Base-by-base conservation (phyloP, 2,113 vertebrate species). In the Sphyrna mokarran region DNA sequence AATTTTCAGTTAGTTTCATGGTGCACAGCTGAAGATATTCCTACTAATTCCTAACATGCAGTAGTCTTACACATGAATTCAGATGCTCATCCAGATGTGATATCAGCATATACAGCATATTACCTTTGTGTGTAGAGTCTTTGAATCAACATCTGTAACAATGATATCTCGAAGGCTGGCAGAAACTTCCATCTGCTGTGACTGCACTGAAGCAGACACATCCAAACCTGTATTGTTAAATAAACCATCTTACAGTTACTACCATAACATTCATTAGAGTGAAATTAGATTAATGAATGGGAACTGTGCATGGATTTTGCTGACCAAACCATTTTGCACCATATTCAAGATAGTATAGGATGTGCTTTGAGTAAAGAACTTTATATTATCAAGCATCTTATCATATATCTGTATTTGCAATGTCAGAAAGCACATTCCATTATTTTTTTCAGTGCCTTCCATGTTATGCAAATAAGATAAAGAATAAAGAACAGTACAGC, bases 121-220 rank as follows among this genome's bases (percentile, higher is more conserved):
- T 97, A 99, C 99, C 97, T 99, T 98, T 97, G 98, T 99, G 97
- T 99, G 99, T 96, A 99, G 86, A 1, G 98, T 99, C 93, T 97
- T 97, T 33, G 98, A 97, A 97, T 98, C 98, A 85, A 99, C 98
- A 95, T 99, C 98, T 26, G 97, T 98, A 69, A 99, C 98, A 96
- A 99, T 97, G 63, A 99, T 98, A 96, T 99, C 98, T 96, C 98
- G 97, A 87, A 99, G 97, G 80, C 98, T 98, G 0, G 98, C 98
- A 96, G 98, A 99, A 13, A 99, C 97, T 40, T 98, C 97, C 0
- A 98, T 98, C 96, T 98, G 96, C 96, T 97, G 98, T 78, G 97
- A 97, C 96, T 98, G 98, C 96, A 99, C 97, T 96, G 97, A 96
- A 97, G 99, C 97, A 0, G 98, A 99, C 0, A 98, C 98, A 96